Conservation (phyloP, 2,888 invertebrate genomes). For the Dicranocentrus wangi region DNA sequence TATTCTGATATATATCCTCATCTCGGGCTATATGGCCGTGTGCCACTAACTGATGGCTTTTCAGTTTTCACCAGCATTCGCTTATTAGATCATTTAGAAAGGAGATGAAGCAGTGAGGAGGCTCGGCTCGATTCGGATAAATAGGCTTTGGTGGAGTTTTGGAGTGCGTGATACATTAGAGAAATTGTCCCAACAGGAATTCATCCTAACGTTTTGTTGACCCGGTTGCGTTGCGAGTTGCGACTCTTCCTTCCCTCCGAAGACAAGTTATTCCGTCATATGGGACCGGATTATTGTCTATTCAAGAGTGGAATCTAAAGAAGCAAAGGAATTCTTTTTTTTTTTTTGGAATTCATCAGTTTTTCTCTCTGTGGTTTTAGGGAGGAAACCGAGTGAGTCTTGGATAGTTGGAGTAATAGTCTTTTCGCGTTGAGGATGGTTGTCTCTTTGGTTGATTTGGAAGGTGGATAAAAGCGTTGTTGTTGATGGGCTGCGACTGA, state of each 20-base stretch:
- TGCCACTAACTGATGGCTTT: conserved; percentile 60
- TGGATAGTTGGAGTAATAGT: not conserved
- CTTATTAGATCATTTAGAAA: conserved; percentile 57
- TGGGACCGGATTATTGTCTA: not conserved
- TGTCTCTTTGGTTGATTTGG: conserved; percentile 32
- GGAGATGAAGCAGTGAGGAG: conserved; percentile 46
- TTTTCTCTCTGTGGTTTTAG: conserved; percentile 10
- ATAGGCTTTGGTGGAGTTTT: not conserved
- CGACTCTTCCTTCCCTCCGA: too few relatives aligned
- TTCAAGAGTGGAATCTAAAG: conserved; percentile 2
- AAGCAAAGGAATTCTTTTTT: not conserved
- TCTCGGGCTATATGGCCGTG: conserved; percentile 28
- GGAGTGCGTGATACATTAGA: conserved; percentile 8
- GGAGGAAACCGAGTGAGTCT: not conserved
- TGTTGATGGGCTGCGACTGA: not conserved
- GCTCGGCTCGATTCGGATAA: conserved; percentile 54
- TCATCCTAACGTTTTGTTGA: conserved; percentile 34
- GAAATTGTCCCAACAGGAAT: conserved; percentile 53
- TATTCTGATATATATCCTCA: conserved; percentile 23
- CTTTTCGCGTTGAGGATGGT: not conserved
- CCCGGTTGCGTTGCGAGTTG: conserved; percentile 33
- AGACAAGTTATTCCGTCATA: conserved; percentile 6
- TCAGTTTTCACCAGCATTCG: conserved; percentile 38
- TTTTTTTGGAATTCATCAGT: conserved; percentile 5
- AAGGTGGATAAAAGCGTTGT: conserved; percentile 3